A percentile compares a stretch with the other conserved stretches of the same genome.
These are phyloP conservation scores for Ceratina japonica DNA, from an alignment of 1,140 invertebrate genomes.

Conservation along the genomic window DNA sequence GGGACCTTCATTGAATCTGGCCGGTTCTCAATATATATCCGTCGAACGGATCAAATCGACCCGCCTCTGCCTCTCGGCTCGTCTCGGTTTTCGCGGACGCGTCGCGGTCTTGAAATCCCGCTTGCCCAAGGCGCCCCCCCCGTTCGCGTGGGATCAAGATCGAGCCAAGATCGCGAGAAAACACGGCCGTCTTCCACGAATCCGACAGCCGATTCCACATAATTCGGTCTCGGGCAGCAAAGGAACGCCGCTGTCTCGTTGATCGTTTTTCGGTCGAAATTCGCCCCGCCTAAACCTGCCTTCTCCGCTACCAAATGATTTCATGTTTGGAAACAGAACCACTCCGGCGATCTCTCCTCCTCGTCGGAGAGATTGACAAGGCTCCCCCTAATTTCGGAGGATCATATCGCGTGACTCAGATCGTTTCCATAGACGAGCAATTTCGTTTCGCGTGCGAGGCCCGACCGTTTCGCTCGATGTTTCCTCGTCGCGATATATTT, in stretches of 20 bases:
- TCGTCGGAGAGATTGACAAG: neutral
- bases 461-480: neutral
- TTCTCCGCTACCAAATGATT: too few species aligned
- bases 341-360: too few species aligned
- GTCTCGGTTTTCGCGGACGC: conserved; percentile 36
- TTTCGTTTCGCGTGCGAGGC: conserved; percentile 20
- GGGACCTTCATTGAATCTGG: conserved; percentile 42
- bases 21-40: conserved; percentile 34
- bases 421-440: conserved; percentile 20
- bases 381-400: neutral
- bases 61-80: conserved; percentile 22
- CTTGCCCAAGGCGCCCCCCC: conserved; percentile 41
- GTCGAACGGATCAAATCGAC: conserved; percentile 38
- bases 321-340: too few species aligned
- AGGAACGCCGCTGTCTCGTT: neutral
- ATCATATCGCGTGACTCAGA: conserved; percentile 24
- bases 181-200: conserved; percentile 38
- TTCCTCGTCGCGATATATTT: neutral
- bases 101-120: conserved; percentile 53
- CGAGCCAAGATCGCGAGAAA: conserved; percentile 28
- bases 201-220: conserved; percentile 18
- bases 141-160: conserved; percentile 42
- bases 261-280: neutral
- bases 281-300: neutral
- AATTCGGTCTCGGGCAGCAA: neutral